Percentiles rank a stretch among this genome's conserved stretches.
Evolutionary conservation across 2,113 vertebrate genomes (phyloP).

Genomic region (Carollia perspicillata): DNA sequence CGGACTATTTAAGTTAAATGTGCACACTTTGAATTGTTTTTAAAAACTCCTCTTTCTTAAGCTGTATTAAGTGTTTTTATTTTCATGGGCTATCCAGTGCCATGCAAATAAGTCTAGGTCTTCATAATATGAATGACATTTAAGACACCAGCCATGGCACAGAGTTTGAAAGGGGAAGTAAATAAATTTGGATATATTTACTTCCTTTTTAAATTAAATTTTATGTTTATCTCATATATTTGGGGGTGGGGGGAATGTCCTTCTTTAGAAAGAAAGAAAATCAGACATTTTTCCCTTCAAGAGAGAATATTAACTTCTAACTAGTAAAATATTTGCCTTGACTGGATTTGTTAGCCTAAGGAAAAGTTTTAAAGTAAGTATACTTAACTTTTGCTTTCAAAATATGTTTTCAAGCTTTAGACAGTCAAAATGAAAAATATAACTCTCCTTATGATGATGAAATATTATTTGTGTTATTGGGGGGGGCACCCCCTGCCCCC

Average conservation of each 20-base stretch:
- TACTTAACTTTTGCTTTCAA: background rate
- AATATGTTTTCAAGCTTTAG: background rate
- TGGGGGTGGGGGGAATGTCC: too few relatives aligned
- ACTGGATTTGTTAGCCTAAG: background rate
- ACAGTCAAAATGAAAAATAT: background rate
- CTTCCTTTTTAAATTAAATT: conserved; percentile 21
- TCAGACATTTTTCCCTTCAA: background rate
- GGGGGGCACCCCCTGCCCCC: too few relatives aligned
- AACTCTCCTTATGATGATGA: background rate
- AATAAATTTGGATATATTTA: background rate
- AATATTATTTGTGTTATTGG: background rate
- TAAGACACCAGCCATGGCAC: background rate
- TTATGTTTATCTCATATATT: background rate
- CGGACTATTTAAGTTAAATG: background rate
- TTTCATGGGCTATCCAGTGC: background rate
- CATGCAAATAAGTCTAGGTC: background rate
- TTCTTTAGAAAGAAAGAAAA: background rate
- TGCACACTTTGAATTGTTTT: background rate
- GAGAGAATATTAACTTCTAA: background rate
- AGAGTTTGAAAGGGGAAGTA: background rate
- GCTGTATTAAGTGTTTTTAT: background rate
- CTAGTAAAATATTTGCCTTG: background rate
- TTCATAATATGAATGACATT: background rate
- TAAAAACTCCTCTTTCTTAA: background rate
- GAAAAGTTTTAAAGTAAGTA: background rate